Evolutionary conservation across 2,113 vertebrate genomes (phyloP).

Genomic region (Marcusenius ussheri): DNA sequence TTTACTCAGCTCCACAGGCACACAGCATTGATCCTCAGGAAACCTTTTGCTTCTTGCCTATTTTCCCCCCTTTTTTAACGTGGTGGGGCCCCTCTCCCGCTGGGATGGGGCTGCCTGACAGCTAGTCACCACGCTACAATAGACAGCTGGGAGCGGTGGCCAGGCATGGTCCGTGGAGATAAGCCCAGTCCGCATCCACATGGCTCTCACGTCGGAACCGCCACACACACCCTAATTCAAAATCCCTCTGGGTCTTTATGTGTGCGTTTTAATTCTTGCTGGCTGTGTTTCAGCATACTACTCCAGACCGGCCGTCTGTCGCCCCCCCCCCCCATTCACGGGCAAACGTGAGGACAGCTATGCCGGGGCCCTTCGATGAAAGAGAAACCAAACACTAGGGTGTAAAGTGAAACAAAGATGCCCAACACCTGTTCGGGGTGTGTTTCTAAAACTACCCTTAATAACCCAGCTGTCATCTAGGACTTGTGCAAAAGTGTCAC

Average conservation of each 20-base stretch:
- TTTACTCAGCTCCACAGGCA: neutral
- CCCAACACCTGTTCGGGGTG: constrained; percentile 39
- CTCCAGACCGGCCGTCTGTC: constrained; percentile 23
- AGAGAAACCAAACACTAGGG: constrained; percentile 40
- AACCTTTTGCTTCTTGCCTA: neutral
- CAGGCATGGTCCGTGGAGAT: constrained; percentile 66
- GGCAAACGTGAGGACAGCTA: constrained; percentile 61
- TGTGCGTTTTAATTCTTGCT: neutral
- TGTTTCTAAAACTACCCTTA: neutral
- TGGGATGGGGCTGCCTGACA: constrained; percentile 54
- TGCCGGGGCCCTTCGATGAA: constrained; percentile 42
- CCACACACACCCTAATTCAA: constrained; percentile 1
- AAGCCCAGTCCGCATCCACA: constrained; percentile 71
- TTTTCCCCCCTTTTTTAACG: neutral
- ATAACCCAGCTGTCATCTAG: neutral
- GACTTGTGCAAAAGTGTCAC: neutral
- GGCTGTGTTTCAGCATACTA: constrained; percentile 34
- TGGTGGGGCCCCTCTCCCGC: constrained; percentile 52
- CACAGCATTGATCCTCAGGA: neutral
- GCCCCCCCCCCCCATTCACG: constrained; percentile 32
- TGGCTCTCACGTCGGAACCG: constrained; percentile 42
- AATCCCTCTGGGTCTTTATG: constrained; percentile 17
- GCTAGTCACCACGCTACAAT: constrained; percentile 22
- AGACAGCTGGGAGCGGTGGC: constrained; percentile 58
- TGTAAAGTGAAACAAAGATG: constrained; percentile 52